Evolutionary conservation across 1,140 invertebrate genomes (phyloP), one percentile per base, ranked within the genome.

Genomic region (Diprion similis): DNA sequence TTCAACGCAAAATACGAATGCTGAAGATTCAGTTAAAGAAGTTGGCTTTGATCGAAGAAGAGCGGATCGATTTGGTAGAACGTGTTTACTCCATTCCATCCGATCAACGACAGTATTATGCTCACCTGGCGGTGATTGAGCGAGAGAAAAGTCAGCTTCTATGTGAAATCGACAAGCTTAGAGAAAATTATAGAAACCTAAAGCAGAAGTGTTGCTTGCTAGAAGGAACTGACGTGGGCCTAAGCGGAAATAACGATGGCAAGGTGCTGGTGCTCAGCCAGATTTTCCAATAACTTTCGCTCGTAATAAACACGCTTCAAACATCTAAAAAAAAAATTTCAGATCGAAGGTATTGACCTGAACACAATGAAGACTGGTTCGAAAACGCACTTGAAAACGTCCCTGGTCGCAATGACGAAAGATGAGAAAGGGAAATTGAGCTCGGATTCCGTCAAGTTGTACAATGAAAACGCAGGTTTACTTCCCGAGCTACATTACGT

Each of bases 301-400:
- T 37, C 6, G 24, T 37, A 37, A 37, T n/a, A n/a, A n/a, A n/a
- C n/a, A n/a, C n/a, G 24, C 24, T 37, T 1, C 24, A 37, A 24
- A 37, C 24, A 37, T 3, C 24, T 37, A 6, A 37, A 6, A 37
- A 37, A 37, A 3, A 37, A 17, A 79, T 64, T 70, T 15, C 48
- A 73, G 73, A 73, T 73, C 48, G 47, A 59, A 73, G 68, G 59
- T 18, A 45, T 73, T 18, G 73, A 73, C n/a, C 51, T 45, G 13
- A 70, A 73, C 66, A 37, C n/a, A n/a, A 70, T 73, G 13, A 73
- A 70, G 65, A 47, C 73, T 8, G 73, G 73, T 46, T 47, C 65
- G 2, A 67, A 70, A 59, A 73, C 47, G 10, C 67, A 73, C 10
- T 15, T 73, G 47, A 65, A 66, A 70, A 70, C 59, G 37, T 73